A percentile compares a stretch with the other conserved stretches of the same genome.
phyloP scores from a whole-genome alignment of 53 echinoderm and acorn worm genomes.

The Antedon mediterranea region DNA sequence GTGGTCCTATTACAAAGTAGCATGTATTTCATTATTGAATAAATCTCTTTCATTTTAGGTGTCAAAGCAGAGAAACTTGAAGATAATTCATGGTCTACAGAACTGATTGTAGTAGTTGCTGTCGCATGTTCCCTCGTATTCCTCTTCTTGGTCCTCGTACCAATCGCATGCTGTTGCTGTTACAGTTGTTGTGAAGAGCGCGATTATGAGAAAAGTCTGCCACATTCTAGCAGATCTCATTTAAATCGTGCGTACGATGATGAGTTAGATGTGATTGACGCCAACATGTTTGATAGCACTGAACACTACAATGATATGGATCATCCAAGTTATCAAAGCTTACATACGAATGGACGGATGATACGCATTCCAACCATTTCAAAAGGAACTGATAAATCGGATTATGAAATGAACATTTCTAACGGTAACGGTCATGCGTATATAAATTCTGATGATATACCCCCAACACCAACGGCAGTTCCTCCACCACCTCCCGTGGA shows the following conservation, averaged over 20 bases:
- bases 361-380: not conserved
- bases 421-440: not conserved
- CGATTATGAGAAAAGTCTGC: not conserved
- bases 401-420: not conserved
- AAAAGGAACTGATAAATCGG: not conserved
- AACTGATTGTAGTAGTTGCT: not conserved
- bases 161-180: not conserved
- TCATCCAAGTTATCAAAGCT: not conserved
- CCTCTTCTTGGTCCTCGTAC: not conserved
- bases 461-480: not conserved
- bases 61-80: too few species aligned
- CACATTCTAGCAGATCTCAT: not conserved
- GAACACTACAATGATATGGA: not conserved
- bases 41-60: too few species aligned
- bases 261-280: not conserved
- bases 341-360: not conserved
- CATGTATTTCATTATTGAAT: too few species aligned
- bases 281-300: not conserved
- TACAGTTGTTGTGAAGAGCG: not conserved
- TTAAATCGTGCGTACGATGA: not conserved
- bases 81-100: not conserved
- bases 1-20: too few species aligned
- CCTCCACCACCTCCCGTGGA: not conserved
- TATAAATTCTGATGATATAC: not conserved
- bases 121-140: not conserved